phyloP scores from a whole-genome alignment of 2,888 invertebrate genomes.

The Volucella inanis region DNA sequence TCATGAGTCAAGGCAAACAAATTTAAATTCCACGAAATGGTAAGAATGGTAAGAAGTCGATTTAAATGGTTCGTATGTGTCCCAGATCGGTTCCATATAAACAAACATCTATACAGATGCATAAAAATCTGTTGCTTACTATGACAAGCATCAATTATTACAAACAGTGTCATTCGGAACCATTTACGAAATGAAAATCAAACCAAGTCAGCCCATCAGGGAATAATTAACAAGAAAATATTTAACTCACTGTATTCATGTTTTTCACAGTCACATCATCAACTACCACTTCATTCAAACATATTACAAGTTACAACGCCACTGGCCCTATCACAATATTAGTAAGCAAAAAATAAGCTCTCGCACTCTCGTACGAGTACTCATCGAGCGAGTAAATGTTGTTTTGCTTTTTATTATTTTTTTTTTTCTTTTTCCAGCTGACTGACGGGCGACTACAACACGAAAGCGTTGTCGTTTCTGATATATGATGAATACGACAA shows the following conservation, averaged over 20 bases:
- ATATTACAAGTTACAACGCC: not conserved
- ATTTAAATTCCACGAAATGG: too few relatives aligned
- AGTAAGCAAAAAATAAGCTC: not conserved
- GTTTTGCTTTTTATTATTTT: conserved; percentile 9
- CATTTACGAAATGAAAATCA: too few relatives aligned
- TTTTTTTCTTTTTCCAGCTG: conserved; percentile 5
- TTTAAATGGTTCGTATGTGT: too few relatives aligned
- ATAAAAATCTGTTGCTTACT: too few relatives aligned
- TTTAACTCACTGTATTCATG: conserved; percentile 30
- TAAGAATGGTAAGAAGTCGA: too few relatives aligned
- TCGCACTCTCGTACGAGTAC: not conserved
- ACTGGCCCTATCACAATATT: not conserved
- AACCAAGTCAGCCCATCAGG: not conserved
- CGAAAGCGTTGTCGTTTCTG: conserved; percentile 21
- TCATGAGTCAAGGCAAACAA: too few relatives aligned
- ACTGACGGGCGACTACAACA: conserved; percentile 26
- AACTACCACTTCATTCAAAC: conserved; percentile 11
- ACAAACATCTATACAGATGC: too few relatives aligned
- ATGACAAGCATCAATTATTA: too few relatives aligned
- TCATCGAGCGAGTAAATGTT: conserved; percentile 12
- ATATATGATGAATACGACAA: conserved; percentile 38
- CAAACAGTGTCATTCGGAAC: too few relatives aligned
- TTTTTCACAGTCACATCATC: not conserved
- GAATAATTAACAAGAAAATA: not conserved
- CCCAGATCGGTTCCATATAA: too few relatives aligned